Evolutionary conservation across 2,113 vertebrate species (phyloP).

Genomic region (Apodemus sylvaticus): DNA sequence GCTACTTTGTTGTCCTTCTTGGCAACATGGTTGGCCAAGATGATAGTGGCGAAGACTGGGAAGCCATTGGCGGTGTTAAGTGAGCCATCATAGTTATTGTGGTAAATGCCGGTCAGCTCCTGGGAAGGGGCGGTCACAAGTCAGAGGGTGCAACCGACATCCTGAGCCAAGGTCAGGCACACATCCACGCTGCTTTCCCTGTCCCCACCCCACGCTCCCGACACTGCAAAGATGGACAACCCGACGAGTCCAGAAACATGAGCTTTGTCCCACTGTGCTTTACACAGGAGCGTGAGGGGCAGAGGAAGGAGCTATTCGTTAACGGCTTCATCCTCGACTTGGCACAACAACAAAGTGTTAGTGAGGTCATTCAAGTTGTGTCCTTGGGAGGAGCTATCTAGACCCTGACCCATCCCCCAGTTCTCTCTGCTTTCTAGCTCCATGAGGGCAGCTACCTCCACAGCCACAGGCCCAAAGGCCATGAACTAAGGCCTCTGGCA

Average conservation of each 20-base stretch:
- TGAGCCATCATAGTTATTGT: constrained; percentile 98
- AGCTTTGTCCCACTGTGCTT: too few relatives aligned
- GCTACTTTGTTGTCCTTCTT: constrained; percentile 94
- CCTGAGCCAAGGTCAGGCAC: too few relatives aligned
- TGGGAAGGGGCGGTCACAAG: constrained; percentile 58
- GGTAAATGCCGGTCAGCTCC: constrained; percentile 98
- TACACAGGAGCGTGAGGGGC: fast-evolving
- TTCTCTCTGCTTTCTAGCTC: not conserved
- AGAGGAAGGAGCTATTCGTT: too few relatives aligned
- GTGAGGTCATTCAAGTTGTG: not conserved
- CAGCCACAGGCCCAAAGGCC: not conserved
- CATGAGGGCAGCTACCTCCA: not conserved
- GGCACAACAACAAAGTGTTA: not conserved
- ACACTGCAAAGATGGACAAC: not conserved
- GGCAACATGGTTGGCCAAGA: constrained; percentile 96
- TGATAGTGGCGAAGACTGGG: constrained; percentile 96
- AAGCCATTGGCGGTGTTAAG: constrained; percentile 97
- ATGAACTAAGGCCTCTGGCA: too few relatives aligned
- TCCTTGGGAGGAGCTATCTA: not conserved
- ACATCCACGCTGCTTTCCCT: fast-evolving
- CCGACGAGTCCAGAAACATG: not conserved
- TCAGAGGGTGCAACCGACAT: not conserved
- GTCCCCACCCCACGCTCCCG: not conserved
- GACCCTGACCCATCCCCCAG: not conserved
- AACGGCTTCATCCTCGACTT: too few relatives aligned